Base-by-base conservation (phyloP, 2,113 vertebrate species). In the Puntigrus tetrazona region DNA sequence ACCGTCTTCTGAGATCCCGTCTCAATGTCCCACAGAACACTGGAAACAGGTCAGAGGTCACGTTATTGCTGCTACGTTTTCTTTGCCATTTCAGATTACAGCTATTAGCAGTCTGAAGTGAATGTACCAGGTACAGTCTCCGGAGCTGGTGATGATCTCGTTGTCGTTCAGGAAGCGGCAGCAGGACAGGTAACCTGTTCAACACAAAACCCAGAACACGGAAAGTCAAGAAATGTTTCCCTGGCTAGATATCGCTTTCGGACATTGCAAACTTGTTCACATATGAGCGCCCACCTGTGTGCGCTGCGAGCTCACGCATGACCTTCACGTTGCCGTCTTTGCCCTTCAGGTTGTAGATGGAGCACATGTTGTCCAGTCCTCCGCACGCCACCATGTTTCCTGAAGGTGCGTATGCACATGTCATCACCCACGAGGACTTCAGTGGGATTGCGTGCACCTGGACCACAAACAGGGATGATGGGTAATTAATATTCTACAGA, bases 351-450 rank as follows among this genome's bases (percentile, higher is more conserved):
- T 93, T 99, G 91, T 99, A 99, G 94, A 99, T 97, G 91, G 98
- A 99, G 90, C 98, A 99, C 96, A 99, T 97, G 91, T 99, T 99
- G 93, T 99, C 98, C 86, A 99, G 94, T 6, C 98, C 98, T 0
- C 98, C 98, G 16, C 98, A 99, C 0, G 98, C 97, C 92, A 98
- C 98, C 14, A 97, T 95, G 92, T 99, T 98, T 81, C 98, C 98
- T 0, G 98, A 99, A 0, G 97, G 97, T 3, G 98, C 97, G 1
- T 99, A 99, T 85, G 97, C 92, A 91, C 98, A 99, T 52, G 98
- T 99, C 98, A 99, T 99, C 91, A 99, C 98, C 98, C 98, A 99
- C 1, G 97, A 99, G 3, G 98, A 99, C 84, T 97, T 96, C 85
- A 99, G 93, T 0, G 98, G 98, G 90, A 99, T 99, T 87, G 98